Percentiles rank a stretch among this genome's conserved stretches.
phyloP scores from a whole-genome alignment of 2,797 vertebrate species.

The Pantherophis alleghaniensis region DNA sequence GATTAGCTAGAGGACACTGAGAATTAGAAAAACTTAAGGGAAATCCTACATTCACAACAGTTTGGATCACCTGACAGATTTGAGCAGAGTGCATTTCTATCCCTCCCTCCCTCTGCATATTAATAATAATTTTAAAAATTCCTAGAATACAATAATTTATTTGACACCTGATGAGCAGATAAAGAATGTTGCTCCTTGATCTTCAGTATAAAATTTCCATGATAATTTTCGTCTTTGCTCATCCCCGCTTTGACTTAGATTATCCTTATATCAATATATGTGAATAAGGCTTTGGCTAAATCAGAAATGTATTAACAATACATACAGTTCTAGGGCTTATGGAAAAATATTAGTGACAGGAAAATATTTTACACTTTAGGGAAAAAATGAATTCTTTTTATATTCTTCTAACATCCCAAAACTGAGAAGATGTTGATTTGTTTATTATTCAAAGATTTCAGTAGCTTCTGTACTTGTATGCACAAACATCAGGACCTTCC shows the following conservation, averaged over 20 bases:
- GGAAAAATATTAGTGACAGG: neutral
- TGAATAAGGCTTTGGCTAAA: neutral
- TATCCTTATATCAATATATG: neutral
- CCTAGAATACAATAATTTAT: neutral
- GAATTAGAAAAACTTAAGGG: slow-evolving; percentile 53
- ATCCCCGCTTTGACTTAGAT: neutral
- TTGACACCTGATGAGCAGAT: neutral
- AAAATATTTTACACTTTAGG: neutral
- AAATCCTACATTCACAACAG: slow-evolving; percentile 51
- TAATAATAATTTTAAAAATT: neutral
- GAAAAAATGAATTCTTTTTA: neutral
- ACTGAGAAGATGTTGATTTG: neutral
- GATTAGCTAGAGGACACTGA: slow-evolving; percentile 26
- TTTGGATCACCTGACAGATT: slow-evolving; percentile 44
- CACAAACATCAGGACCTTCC: neutral
- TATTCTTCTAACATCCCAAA: neutral
- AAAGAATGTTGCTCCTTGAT: neutral
- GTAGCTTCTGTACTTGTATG: neutral
- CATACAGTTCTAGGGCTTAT: neutral
- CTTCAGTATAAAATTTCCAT: neutral
- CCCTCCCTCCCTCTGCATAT: neutral
- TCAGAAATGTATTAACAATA: neutral
- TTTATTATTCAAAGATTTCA: neutral
- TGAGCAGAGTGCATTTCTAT: neutral
- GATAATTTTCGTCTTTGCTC: neutral